Evolutionary conservation across 2,797 vertebrate genomes (phyloP), one percentile per base, ranked within the genome.

Genomic region (Arremon brunneinucha): DNA sequence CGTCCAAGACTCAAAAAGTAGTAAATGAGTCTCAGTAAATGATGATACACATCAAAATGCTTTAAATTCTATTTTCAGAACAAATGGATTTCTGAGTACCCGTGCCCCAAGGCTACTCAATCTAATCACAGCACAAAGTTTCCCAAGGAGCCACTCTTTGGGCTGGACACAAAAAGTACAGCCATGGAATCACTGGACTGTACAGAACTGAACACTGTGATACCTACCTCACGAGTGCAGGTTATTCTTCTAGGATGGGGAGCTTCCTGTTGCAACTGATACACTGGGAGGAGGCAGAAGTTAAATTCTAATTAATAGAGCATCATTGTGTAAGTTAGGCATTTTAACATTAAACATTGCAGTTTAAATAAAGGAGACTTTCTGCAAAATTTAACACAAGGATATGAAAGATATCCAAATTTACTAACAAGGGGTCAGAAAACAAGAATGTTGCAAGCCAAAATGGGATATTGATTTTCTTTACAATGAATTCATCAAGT

Each of bases 211-310:
- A 72, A 57, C 8, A 2, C 67, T 5, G 2, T 52, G 55, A 85
- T 47, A 98, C 98, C 85, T 87, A 99, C 99, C 98, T 99, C 98
- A 82, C 97, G 94, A 87, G 98, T 99, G 92, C 98, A 99, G 83
- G 99, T 99, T 96, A 99, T 92, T 96, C 99, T 98, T 94, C 99
- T 98, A 76, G 99, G 99, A 94, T 99, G 98, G 46, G 98, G 87
- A 82, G 98, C 99, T 98, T 98, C 98, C 98, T 99, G 98, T 92
- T 99, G 99, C 93, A 98, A 80, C 89, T 97, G 98, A 91, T 97
- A 97, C 50, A 98, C 98, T 98, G 84, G 60, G 95, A 97, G 69
- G 93, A 97, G 67, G 68, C 6, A 98, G 72, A 97, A 91, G 82
- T 84, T 69, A 95, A 95, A 95, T 71, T 91, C 37, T 37, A 46